A percentile compares a stretch with the other conserved stretches of the same genome.
Conservation (phyloP, 2,888 invertebrate species). For the Phortica magna region DNA sequence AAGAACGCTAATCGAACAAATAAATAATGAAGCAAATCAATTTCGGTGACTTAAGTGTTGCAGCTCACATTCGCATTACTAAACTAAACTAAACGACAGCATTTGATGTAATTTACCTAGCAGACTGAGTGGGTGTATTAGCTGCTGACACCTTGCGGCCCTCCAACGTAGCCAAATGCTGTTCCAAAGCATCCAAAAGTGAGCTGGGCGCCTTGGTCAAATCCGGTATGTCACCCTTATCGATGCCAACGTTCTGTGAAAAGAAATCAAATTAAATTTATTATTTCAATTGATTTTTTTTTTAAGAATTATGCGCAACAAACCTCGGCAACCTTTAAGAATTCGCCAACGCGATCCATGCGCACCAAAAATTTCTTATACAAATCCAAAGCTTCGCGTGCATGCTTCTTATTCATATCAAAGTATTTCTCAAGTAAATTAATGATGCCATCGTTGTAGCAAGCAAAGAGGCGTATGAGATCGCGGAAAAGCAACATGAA, state of each 20-base stretch:
- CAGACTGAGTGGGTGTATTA: slow-evolving; percentile 91
- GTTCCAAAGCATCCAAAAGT: slow-evolving; percentile 96
- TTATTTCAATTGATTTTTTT: not conserved
- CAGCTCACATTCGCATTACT: not conserved
- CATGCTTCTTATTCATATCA: slow-evolving; percentile 99
- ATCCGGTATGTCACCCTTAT: slow-evolving; percentile 99
- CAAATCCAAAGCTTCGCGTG: slow-evolving; percentile 97
- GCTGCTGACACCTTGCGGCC: slow-evolving; percentile 93
- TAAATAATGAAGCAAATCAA: not conserved
- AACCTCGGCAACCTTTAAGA: slow-evolving; percentile 91
- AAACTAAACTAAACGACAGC: not conserved
- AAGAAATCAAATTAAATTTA: not conserved
- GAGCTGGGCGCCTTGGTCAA: slow-evolving; percentile 98
- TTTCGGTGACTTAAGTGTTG: slow-evolving; percentile 20
- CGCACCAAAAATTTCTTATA: slow-evolving; percentile 99
- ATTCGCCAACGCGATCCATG: slow-evolving; percentile 99
- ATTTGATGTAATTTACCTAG: slow-evolving; percentile 81
- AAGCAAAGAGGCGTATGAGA: slow-evolving; percentile 98
- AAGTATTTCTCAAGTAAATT: slow-evolving; percentile 99
- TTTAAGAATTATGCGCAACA: slow-evolving; percentile 38
- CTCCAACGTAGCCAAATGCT: slow-evolving; percentile 95
- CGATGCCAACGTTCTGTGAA: slow-evolving; percentile 93
- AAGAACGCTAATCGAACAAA: not conserved
- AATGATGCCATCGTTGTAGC: slow-evolving; percentile 99
- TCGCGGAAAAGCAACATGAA: slow-evolving; percentile 99